Evolutionary conservation across 1,140 invertebrate species (phyloP).

Genomic region (Palaemon carinicauda): DNA sequence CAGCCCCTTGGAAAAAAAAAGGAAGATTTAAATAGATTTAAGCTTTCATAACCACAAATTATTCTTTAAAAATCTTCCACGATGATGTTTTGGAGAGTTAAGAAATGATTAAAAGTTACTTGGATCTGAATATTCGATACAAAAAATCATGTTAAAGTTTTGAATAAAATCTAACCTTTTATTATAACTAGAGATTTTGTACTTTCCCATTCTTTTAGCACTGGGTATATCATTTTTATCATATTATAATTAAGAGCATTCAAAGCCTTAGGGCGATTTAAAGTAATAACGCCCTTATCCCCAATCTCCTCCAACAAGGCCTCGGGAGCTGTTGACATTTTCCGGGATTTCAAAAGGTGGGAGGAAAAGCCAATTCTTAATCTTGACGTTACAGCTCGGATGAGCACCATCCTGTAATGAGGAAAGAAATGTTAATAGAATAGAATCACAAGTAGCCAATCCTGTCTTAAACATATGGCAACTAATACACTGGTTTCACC

Average conservation of each 20-base stretch:
- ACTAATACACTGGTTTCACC: neutral
- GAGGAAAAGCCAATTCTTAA: neutral
- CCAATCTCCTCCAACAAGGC: slow-evolving; percentile 67
- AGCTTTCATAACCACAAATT: neutral
- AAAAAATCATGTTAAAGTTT: neutral
- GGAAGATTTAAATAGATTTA: no score
- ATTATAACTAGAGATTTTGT: slow-evolving; percentile 86
- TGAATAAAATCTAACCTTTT: slow-evolving; percentile 72
- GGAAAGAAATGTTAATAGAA: neutral
- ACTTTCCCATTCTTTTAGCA: slow-evolving; percentile 85
- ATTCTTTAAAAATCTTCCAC: no score
- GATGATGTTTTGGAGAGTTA: neutral
- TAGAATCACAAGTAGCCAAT: neutral
- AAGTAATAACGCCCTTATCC: slow-evolving; percentile 79
- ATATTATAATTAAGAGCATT: slow-evolving; percentile 93
- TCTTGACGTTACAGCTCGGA: neutral
- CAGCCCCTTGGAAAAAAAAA: slow-evolving; percentile 64
- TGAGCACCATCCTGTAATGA: slow-evolving; percentile 1
- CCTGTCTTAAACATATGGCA: neutral
- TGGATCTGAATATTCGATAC: neutral
- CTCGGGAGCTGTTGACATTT: slow-evolving; percentile 60
- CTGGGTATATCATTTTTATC: slow-evolving; percentile 83
- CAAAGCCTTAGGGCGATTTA: slow-evolving; percentile 93
- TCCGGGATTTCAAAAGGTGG: neutral
- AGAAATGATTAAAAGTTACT: neutral